Evolutionary conservation across 1,140 invertebrate species (phyloP).

Genomic region (Riptortus pedestris): DNA sequence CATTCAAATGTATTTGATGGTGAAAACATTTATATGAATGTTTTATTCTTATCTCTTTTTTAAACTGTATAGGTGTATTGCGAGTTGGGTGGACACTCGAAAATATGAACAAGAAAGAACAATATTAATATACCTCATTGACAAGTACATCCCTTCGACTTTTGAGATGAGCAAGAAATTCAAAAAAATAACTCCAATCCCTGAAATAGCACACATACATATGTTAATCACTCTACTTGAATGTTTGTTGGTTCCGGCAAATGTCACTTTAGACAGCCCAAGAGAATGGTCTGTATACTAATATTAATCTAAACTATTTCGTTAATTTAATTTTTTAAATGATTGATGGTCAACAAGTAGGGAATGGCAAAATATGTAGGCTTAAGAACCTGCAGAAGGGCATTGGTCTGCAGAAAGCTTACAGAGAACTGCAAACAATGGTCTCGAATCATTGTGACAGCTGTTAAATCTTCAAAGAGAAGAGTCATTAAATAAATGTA

Average conservation of each 20-base stretch:
- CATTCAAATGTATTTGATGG: too few species aligned
- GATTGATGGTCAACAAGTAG: too few species aligned
- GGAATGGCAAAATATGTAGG: too few species aligned
- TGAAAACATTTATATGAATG: too few species aligned
- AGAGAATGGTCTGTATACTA: constrained; percentile 67
- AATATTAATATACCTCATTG: constrained; percentile 77
- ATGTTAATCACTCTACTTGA: constrained; percentile 84
- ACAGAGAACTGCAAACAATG: too few species aligned
- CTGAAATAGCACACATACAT: constrained; percentile 81
- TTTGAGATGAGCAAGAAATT: constrained; percentile 73
- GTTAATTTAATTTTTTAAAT: too few species aligned
- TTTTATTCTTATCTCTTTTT: background rate
- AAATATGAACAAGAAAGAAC: constrained; percentile 59
- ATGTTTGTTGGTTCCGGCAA: constrained; percentile 66
- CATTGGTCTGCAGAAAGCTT: too few species aligned
- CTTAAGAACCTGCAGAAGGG: too few species aligned
- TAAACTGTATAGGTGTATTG: constrained; percentile 41
- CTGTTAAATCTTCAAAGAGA: too few species aligned
- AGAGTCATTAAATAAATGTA: too few species aligned
- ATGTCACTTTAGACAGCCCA: constrained; percentile 72
- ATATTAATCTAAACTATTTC: too few species aligned
- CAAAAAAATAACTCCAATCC: constrained; percentile 84
- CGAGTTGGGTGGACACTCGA: constrained; percentile 85
- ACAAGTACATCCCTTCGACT: constrained; percentile 85
- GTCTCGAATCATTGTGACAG: too few species aligned